Percentiles rank a stretch among this genome's conserved stretches.
Conservation (phyloP, 2,797 vertebrate genomes). For the Poeciliopsis gracilis region DNA sequence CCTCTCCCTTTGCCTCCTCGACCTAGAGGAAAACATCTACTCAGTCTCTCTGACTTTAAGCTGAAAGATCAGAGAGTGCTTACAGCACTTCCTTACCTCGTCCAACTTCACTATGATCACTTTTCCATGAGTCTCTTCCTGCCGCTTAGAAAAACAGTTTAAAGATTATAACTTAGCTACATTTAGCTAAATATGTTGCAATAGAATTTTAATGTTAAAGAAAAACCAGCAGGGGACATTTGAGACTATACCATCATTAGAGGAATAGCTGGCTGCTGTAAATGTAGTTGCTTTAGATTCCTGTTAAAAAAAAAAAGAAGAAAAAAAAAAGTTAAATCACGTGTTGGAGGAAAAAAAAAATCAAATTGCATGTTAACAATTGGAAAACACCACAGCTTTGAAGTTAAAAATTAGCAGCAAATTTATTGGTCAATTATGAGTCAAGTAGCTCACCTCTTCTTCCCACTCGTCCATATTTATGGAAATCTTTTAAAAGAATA, state of each 20-base stretch:
- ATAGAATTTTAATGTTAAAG: not conserved
- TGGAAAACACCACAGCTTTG: no score
- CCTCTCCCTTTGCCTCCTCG: conserved; percentile 46
- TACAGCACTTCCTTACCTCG: not conserved
- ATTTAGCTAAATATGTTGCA: not conserved
- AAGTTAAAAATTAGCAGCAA: not conserved
- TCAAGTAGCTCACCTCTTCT: conserved; percentile 38
- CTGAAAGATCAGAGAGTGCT: not conserved
- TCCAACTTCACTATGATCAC: not conserved
- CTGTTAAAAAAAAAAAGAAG: not conserved
- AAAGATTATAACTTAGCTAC: not conserved
- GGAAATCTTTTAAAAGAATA: conserved; percentile 8
- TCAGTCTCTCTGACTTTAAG: fast-evolving
- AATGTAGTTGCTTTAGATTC: not conserved
- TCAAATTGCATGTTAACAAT: not conserved
- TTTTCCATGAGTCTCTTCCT: conserved; percentile 16
- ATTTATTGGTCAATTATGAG: not conserved
- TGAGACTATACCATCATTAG: conserved; percentile 24
- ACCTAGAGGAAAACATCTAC: conserved; percentile 22
- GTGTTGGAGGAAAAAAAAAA: not conserved
- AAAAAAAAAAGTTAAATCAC: fast-evolving
- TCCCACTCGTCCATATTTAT: conserved; percentile 58
- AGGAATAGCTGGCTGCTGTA: not conserved
- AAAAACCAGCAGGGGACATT: not conserved
- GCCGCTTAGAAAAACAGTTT: not conserved